Conservation (phyloP, 2,888 invertebrate genomes). For the Mesorhabditis belari region DNA sequence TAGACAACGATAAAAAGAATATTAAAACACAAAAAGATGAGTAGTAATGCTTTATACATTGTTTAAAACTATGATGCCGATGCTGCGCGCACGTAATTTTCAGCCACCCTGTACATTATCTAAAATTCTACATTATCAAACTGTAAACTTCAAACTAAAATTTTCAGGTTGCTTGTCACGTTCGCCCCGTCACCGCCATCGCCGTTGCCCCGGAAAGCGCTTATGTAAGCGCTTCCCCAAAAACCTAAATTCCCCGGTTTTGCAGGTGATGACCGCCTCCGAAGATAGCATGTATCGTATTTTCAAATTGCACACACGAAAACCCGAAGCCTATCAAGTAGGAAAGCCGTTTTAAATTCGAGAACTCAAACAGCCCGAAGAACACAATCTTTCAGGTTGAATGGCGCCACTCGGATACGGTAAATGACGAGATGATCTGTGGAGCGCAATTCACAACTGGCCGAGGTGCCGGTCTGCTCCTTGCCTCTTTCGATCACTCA, state of each 20-base stretch:
- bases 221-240: slow-evolving; percentile 20
- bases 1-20: too few relatives aligned
- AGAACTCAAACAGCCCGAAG: background rate
- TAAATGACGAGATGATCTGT: slow-evolving; percentile 24
- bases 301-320: slow-evolving; percentile 50
- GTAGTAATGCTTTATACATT: too few relatives aligned
- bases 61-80: too few relatives aligned
- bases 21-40: too few relatives aligned
- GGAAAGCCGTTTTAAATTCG: background rate
- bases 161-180: slow-evolving; percentile 29
- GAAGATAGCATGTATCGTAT: slow-evolving; percentile 42
- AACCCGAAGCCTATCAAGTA: slow-evolving; percentile 49
- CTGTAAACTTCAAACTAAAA: background rate
- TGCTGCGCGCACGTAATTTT: too few relatives aligned
- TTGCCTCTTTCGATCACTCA: background rate
- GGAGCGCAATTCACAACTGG: slow-evolving; percentile 48
- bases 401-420: slow-evolving; percentile 32
- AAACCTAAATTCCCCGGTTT: background rate
- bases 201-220: slow-evolving; percentile 52
- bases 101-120: too few relatives aligned
- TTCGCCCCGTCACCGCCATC: slow-evolving; percentile 36
- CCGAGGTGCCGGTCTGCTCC: slow-evolving; percentile 27
- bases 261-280: slow-evolving; percentile 33
- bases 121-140: too few relatives aligned
- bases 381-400: slow-evolving; percentile 33